Base-by-base conservation (phyloP, 1,140 invertebrate genomes). In the Meteorus sp. region DNA sequence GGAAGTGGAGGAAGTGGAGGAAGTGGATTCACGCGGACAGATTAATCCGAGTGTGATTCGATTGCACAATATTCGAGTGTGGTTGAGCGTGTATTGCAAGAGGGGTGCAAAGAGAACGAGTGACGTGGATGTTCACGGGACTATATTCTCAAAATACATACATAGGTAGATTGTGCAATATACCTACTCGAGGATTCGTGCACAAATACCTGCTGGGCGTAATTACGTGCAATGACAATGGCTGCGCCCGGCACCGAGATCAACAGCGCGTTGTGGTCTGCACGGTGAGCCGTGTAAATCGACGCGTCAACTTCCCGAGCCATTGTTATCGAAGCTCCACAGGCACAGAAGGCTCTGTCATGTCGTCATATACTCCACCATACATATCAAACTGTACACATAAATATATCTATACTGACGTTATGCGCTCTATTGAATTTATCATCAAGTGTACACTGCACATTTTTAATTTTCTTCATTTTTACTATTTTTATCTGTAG, bases 151-250 rank as follows among this genome's bases (percentile, higher is more conserved):
- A n/a, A n/a, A n/a, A 39, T 39, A 15, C 15, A 15, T 39, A 39
- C 11, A 33, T 33, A 33, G 29, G 11, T 50, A 31, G 29, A 17
- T 31, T 31, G 17, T 33, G 27, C 31, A 23, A 37, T 52, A 52
- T 35, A 7, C 50, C 17, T 9, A 33, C 31, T 52, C 20, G 29
- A 52, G 50, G 19, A 31, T 13, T 17, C 47, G 22, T 52, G 37
- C 29, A 52, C 19, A 37, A 52, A 52, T 52, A 52, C 50, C 50
- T 52, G 50, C n/a, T n/a, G n/a, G n/a, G 25, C 50, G 50, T 52
- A 52, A 52, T 52, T 52, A 52, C 50, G 50, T 23, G 50, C 50
- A 52, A 52, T 52, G 50, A 52, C 50, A 52, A 52, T 52, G 37
- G 50, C 50, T 19, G 50, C 5, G 29, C 31, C 22, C 25, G 29